Percentiles rank a stretch among this genome's conserved stretches.
Conservation (phyloP, 2,888 invertebrate species). For the Crepidodera aurea region DNA sequence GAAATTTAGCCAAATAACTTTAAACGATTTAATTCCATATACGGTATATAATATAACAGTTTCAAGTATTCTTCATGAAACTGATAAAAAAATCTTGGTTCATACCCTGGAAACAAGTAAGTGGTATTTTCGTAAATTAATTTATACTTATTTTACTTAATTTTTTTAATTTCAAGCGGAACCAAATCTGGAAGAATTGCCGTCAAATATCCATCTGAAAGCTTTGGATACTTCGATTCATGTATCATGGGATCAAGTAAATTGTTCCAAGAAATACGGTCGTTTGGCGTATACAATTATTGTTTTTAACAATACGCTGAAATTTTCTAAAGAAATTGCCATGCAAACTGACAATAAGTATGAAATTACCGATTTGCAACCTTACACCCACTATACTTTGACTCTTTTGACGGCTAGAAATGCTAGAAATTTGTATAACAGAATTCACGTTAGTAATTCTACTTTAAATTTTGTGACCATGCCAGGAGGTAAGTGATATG, state of each 20-base stretch:
- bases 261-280: constrained; percentile 51
- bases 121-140: too few species aligned
- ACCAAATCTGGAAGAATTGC: constrained; percentile 51
- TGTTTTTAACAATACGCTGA: constrained; percentile 41
- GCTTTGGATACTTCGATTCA: constrained; percentile 45
- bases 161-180: constrained; percentile 44
- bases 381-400: constrained; percentile 52
- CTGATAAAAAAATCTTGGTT: constrained; percentile 42
- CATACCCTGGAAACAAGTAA: constrained; percentile 54
- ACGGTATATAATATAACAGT: constrained; percentile 54
- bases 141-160: not conserved
- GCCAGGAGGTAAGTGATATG: constrained; percentile 49
- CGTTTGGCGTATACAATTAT: constrained; percentile 49
- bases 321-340: constrained; percentile 40
- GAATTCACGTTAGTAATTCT: constrained; percentile 39
- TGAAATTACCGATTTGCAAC: constrained; percentile 47
- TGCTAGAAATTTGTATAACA: constrained; percentile 42
- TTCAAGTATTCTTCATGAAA: constrained; percentile 51
- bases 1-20: constrained; percentile 47
- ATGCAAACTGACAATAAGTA: constrained; percentile 45
- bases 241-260: constrained; percentile 52
- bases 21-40: constrained; percentile 53
- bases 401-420: constrained; percentile 49
- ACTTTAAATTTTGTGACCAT: constrained; percentile 51
- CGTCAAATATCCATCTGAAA: constrained; percentile 48